Conservation (phyloP, 2,797 vertebrate genomes). For the Acanthiza pusilla region DNA sequence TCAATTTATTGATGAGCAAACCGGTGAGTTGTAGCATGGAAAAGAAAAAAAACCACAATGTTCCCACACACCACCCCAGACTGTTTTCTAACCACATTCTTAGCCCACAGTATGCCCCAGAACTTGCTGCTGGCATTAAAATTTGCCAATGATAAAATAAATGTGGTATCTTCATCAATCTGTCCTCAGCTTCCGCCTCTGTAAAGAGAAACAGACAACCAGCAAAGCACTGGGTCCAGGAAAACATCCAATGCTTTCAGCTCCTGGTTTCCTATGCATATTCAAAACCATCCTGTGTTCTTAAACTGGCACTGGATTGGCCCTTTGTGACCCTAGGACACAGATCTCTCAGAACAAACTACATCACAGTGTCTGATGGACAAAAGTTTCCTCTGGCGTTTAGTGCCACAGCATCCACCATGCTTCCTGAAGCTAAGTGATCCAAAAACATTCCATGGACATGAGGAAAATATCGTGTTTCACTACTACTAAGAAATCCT, state of each 20-base stretch:
- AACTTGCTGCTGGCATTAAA: background rate
- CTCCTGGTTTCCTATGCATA: background rate
- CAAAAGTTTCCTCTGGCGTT: background rate
- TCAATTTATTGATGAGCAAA: slow-evolving; percentile 37
- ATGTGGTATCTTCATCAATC: background rate
- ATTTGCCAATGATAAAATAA: background rate
- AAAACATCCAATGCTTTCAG: background rate
- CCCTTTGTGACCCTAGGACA: background rate
- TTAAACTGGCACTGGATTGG: background rate
- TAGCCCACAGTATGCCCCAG: background rate
- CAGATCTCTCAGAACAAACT: background rate
- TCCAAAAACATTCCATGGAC: background rate
- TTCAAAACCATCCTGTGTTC: background rate
- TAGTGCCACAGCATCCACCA: background rate
- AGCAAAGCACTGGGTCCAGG: background rate
- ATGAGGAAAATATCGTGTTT: background rate
- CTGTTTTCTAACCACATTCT: background rate
- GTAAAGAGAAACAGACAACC: background rate
- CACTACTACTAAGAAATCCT: background rate
- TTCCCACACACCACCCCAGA: background rate
- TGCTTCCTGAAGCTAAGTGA: background rate
- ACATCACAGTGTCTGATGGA: background rate
- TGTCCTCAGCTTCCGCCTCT: background rate
- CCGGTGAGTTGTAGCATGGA: background rate
- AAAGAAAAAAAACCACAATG: background rate